Evolutionary conservation across 2,888 invertebrate genomes (phyloP).

Genomic region (Zhuqinia jingwanae): DNA sequence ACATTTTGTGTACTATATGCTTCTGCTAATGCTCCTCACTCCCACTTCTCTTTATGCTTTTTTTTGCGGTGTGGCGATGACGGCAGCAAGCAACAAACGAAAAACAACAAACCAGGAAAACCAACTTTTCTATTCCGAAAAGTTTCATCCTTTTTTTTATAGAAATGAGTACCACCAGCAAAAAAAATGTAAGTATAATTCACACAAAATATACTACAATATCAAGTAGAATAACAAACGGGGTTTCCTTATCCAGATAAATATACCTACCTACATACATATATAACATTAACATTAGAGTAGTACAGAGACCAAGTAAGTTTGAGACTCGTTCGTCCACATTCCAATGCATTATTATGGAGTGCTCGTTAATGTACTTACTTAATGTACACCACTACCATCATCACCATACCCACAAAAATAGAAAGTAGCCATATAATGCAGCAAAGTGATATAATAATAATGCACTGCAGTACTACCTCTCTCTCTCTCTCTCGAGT

Average conservation of each 20-base stretch:
- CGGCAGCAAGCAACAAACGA: constrained; percentile 41
- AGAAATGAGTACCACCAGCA: constrained; percentile 5
- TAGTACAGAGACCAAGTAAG: background rate
- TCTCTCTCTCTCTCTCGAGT: background rate
- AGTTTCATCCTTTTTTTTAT: constrained; percentile 18
- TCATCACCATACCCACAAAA: background rate
- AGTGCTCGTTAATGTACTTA: constrained; percentile 44
- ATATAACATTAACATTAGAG: background rate
- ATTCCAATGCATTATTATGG: constrained; percentile 49
- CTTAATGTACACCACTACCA: constrained; percentile 15
- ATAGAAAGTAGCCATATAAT: constrained; percentile 32
- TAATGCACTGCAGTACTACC: constrained; percentile 30
- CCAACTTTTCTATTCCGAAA: constrained; percentile 19
- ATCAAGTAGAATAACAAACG: constrained; percentile 26
- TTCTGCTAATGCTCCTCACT: background rate
- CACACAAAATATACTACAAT: no score
- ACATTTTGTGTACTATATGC: constrained; percentile 3
- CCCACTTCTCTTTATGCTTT: background rate
- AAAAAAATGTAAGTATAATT: no score
- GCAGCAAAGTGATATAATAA: constrained; percentile 45
- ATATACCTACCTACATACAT: no score
- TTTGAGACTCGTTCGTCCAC: background rate
- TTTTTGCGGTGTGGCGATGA: constrained; percentile 31
- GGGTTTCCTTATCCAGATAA: constrained; percentile 7
- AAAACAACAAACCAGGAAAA: constrained; percentile 6